phyloP scores from a whole-genome alignment of 2,113 vertebrate genomes.

The Acrocephalus arundinaceus region DNA sequence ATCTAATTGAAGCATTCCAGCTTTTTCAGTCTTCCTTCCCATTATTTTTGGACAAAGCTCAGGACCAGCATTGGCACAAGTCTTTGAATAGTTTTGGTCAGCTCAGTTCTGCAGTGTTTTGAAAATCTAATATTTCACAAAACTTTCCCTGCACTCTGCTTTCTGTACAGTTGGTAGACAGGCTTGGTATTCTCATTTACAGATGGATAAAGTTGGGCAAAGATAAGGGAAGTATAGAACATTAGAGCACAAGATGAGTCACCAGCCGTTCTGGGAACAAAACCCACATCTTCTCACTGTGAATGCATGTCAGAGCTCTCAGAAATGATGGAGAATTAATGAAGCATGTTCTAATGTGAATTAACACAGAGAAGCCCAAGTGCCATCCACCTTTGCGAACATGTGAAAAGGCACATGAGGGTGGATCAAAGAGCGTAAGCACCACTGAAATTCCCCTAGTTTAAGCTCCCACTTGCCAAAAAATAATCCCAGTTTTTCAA shows the following conservation, averaged over 20 bases:
- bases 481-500: not conserved
- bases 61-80: not conserved
- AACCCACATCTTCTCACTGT: conserved; percentile 18
- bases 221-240: conserved; percentile 9
- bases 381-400: not conserved
- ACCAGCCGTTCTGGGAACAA: conserved; percentile 14
- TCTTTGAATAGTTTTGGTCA: not conserved
- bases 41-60: not conserved
- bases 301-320: conserved; percentile 11
- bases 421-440: not conserved
- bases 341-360: conserved; percentile 2
- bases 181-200: conserved; percentile 1
- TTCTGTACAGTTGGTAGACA: not conserved
- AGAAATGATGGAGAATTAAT: conserved; percentile 3
- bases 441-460: not conserved
- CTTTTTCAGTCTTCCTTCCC: conserved; percentile 9
- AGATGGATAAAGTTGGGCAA: conserved; percentile 32
- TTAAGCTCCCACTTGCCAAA: conserved; percentile 6
- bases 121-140: not conserved
- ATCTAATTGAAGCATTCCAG: not conserved
- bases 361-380: not conserved
- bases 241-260: conserved; percentile 20
- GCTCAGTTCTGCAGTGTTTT: not conserved
- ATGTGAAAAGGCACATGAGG: not conserved
- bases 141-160: not conserved